A percentile compares a stretch with the other conserved stretches of the same genome.
Conservation (phyloP, 2,797 vertebrate species). For the Sebastes oblongus region DNA sequence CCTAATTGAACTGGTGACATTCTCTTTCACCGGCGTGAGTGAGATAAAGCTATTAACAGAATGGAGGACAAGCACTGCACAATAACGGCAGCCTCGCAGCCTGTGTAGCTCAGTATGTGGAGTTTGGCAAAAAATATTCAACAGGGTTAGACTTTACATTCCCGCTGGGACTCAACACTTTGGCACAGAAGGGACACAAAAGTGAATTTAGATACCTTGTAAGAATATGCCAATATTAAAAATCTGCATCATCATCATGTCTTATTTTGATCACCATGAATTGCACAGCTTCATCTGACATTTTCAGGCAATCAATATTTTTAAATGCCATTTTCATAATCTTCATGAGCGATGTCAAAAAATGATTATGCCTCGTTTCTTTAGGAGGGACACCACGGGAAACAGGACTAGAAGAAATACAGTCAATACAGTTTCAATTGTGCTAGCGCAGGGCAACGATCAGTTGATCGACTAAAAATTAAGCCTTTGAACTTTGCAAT, state of each 20-base stretch:
- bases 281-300: background rate
- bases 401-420: background rate
- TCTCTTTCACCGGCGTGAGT: slow-evolving; percentile 50
- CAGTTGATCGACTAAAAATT: background rate
- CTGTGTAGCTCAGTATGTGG: slow-evolving; percentile 36
- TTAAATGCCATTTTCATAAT: slow-evolving; percentile 2
- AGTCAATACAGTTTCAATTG: background rate
- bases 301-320: background rate
- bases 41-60: slow-evolving; percentile 70
- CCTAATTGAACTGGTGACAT: slow-evolving; percentile 67
- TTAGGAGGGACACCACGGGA: background rate
- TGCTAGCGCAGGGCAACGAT: background rate
- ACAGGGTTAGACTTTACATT: slow-evolving; percentile 2
- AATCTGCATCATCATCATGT: background rate
- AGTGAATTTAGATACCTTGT: slow-evolving; percentile 16
- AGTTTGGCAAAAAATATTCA: slow-evolving; percentile 32
- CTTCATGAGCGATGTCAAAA: background rate
- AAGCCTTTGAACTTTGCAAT: background rate
- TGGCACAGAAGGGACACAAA: background rate
- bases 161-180: slow-evolving; percentile 22
- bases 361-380: background rate
- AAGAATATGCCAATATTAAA: background rate
- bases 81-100: slow-evolving; percentile 47
- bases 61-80: slow-evolving; percentile 53
- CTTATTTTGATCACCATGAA: background rate